phyloP scores from a whole-genome alignment of 2,113 vertebrate genomes.

The Nesoenas mayeri region DNA sequence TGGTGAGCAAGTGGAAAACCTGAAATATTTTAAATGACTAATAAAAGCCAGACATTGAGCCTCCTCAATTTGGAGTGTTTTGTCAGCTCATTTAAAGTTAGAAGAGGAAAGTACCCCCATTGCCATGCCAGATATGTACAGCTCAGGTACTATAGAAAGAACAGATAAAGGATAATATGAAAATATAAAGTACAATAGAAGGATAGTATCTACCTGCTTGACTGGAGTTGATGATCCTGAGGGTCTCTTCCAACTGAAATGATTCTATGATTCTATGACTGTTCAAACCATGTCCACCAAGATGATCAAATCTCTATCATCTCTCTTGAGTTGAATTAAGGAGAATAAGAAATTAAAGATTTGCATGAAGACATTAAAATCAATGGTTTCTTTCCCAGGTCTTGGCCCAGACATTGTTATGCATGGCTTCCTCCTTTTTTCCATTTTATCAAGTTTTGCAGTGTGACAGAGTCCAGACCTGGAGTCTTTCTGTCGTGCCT shows the following conservation, averaged over 20 bases:
- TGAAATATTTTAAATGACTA: slow-evolving; percentile 5
- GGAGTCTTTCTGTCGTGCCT: background rate
- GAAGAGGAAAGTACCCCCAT: background rate
- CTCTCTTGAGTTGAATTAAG: background rate
- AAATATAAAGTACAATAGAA: background rate
- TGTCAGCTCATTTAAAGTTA: slow-evolving; percentile 11
- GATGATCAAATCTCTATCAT: background rate
- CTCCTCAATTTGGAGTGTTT: background rate
- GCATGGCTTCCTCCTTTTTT: background rate
- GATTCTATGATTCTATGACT: background rate
- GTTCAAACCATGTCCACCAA: background rate
- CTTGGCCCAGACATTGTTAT: background rate
- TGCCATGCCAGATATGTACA: background rate
- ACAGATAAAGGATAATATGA: background rate
- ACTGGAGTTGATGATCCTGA: background rate
- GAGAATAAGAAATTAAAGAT: background rate
- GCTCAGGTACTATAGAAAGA: background rate
- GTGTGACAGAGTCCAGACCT: background rate
- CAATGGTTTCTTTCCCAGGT: background rate
- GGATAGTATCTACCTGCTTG: background rate
- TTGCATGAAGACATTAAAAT: background rate
- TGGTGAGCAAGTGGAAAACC: slow-evolving; percentile 4
- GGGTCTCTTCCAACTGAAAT: too few species aligned
- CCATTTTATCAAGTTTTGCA: background rate
- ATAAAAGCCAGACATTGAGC: slow-evolving; percentile 8